A percentile compares a stretch with the other conserved stretches of the same genome.
Evolutionary conservation across 1,140 invertebrate genomes (phyloP).

Genomic region (Diachasma alloeum): DNA sequence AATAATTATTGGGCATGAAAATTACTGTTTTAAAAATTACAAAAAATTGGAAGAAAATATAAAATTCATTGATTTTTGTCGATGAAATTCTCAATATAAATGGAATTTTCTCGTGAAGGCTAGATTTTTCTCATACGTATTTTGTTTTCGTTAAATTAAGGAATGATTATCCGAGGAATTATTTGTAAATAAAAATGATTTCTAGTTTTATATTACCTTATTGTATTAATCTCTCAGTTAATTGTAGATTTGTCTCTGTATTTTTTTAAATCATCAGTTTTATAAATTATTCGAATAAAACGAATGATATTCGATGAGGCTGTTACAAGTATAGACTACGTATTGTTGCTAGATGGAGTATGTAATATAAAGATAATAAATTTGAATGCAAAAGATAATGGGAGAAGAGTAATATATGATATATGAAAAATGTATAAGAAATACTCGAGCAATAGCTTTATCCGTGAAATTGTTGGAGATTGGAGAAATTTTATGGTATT

Average conservation of each 20-base stretch:
- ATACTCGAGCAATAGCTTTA: constrained; percentile 4
- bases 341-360: background rate
- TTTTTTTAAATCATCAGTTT: background rate
- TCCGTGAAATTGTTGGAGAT: constrained; percentile 1
- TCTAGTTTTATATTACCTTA: too few species aligned
- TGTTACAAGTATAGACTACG: constrained; percentile 7
- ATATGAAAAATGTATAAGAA: background rate
- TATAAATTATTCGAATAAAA: background rate
- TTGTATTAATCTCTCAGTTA: background rate
- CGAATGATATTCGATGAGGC: background rate
- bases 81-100: too few species aligned
- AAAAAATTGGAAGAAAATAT: too few species aligned
- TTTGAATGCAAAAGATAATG: background rate
- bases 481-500: constrained; percentile 7
- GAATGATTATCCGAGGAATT: too few species aligned
- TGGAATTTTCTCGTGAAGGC: too few species aligned
- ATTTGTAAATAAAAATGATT: too few species aligned
- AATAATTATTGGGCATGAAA: background rate
- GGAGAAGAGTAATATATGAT: background rate
- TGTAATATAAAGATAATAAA: constrained; percentile 1
- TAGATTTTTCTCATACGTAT: too few species aligned
- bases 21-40: background rate
- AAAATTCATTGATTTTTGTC: too few species aligned
- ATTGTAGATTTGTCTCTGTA: background rate
- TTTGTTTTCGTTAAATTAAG: too few species aligned